A percentile compares a stretch with the other conserved stretches of the same genome.
These are phyloP conservation scores for Drosophila kambysellisi DNA, from an alignment of 2,888 invertebrate species.

Conservation along the genomic window DNA sequence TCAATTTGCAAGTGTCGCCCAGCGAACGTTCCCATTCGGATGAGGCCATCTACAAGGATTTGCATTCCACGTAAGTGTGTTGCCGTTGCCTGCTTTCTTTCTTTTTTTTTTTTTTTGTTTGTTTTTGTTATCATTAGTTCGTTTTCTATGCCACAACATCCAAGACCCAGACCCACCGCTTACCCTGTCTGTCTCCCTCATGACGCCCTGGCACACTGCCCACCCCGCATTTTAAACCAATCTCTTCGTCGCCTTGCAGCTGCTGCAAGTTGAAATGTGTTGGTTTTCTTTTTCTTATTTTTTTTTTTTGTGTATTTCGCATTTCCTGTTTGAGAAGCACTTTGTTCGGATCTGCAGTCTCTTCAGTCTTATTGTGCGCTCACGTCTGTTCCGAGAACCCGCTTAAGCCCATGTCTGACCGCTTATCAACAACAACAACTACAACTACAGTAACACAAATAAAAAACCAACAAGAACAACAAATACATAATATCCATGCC, in stretches of 20 bases:
- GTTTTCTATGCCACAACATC: constrained; percentile 6
- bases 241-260: constrained; percentile 4
- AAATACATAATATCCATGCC: constrained; percentile 49
- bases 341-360: background rate
- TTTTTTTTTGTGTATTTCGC: constrained; percentile 51
- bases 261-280: constrained; percentile 24
- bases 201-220: background rate
- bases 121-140: constrained; percentile 44
- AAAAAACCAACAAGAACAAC: constrained; percentile 23
- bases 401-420: constrained; percentile 57
- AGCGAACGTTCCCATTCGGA: constrained; percentile 90
- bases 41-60: constrained; percentile 93
- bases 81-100: background rate
- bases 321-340: constrained; percentile 53
- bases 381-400: constrained; percentile 39
- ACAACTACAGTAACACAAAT: constrained; percentile 24
- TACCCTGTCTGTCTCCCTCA: background rate
- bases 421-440: constrained; percentile 57
- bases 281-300: constrained; percentile 4
- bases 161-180: background rate
- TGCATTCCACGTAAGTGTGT: constrained; percentile 91
- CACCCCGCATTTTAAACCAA: background rate
- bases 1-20: constrained; percentile 88
- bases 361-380: constrained; percentile 54
- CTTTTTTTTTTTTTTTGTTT: background rate